Conservation (phyloP, 2,888 invertebrate species). For the Bruchidius siliquastri region DNA sequence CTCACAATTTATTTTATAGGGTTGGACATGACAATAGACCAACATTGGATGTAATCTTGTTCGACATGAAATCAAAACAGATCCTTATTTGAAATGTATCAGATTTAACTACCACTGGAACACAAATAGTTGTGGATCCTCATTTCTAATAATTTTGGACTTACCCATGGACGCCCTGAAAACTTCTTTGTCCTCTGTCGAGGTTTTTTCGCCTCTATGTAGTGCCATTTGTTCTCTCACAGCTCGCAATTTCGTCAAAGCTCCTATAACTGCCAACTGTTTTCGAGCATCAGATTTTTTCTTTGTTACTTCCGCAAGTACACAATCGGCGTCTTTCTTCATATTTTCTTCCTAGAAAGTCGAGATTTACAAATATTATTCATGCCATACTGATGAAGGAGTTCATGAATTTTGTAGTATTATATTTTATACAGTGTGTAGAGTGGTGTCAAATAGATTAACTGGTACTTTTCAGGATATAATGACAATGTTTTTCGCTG, state of each 20-base stretch:
- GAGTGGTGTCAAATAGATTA: too few relatives aligned
- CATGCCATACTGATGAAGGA: too few relatives aligned
- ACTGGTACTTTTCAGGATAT: too few relatives aligned
- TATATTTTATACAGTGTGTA: too few relatives aligned
- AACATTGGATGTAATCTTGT: too few relatives aligned
- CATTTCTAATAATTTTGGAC: not conserved
- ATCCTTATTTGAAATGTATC: too few relatives aligned
- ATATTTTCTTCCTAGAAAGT: constrained; percentile 54
- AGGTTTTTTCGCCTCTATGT: constrained; percentile 58
- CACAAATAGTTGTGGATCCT: not conserved
- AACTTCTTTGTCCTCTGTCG: constrained; percentile 51
- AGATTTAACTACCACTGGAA: too few relatives aligned
- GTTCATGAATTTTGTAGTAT: too few relatives aligned
- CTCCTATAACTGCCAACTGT: constrained; percentile 59
- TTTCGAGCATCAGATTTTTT: constrained; percentile 68
- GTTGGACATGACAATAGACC: too few relatives aligned
- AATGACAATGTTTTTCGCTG: too few relatives aligned
- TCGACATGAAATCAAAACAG: too few relatives aligned
- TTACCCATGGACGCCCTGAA: constrained; percentile 59
- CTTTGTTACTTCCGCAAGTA: constrained; percentile 64
- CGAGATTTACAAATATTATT: not conserved
- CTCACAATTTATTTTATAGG: too few relatives aligned
- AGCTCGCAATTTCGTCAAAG: constrained; percentile 59
- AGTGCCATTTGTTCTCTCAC: constrained; percentile 59
- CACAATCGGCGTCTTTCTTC: constrained; percentile 64